Percentiles rank a stretch among this genome's conserved stretches.
Conservation (phyloP, 2,797 vertebrate genomes). For the Crotalus adamanteus region DNA sequence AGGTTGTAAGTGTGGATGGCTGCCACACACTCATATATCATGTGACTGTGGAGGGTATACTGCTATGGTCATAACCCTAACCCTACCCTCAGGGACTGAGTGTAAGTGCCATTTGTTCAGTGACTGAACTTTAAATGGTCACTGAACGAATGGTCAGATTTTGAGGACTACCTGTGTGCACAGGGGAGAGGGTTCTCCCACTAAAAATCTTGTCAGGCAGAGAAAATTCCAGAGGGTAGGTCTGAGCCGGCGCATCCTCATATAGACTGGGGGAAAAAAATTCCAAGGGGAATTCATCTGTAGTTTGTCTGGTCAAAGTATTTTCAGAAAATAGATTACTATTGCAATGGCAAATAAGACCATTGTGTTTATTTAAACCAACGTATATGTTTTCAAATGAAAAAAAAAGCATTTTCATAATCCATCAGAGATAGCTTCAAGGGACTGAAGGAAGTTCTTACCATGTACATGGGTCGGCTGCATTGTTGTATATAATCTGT, state of each 20-base stretch:
- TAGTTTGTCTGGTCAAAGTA: background rate
- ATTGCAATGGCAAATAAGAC: background rate
- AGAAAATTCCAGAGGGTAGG: background rate
- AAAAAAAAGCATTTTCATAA: background rate
- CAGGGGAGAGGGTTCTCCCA: background rate
- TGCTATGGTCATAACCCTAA: background rate
- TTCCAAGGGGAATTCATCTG: background rate
- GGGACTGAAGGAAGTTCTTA: constrained; percentile 44
- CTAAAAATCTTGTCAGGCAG: background rate
- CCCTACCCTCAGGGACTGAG: background rate
- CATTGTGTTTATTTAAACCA: background rate
- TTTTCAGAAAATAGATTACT: background rate
- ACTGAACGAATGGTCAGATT: background rate
- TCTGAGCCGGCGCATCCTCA: background rate
- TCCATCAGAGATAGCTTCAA: background rate
- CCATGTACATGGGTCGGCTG: constrained; percentile 78
- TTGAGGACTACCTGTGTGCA: background rate
- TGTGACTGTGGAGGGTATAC: background rate
- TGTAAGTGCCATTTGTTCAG: background rate
- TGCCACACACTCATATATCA: background rate
- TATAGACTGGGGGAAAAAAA: background rate
- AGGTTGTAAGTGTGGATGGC: background rate
- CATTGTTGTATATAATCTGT: constrained; percentile 77
- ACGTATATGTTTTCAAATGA: background rate
- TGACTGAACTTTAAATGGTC: background rate